Percentiles rank a stretch among this genome's conserved stretches.
phyloP scores from a whole-genome alignment of 2,797 vertebrate species.

The Anisognathus igniventris region DNA sequence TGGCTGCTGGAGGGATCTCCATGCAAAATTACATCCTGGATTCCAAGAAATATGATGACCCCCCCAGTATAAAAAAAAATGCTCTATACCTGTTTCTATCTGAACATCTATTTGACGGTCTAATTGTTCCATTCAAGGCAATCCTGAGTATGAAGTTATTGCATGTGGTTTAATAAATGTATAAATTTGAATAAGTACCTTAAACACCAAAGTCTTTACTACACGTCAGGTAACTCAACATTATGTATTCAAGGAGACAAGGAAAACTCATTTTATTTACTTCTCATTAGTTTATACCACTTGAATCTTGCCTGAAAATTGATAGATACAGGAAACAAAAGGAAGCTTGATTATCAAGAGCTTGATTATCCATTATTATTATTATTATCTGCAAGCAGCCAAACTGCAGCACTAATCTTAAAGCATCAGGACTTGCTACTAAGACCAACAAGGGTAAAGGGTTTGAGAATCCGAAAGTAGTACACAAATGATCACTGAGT shows the following conservation, averaged over 20 bases:
- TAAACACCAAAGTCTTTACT: neutral
- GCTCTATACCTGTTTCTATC: neutral
- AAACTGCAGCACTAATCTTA: neutral
- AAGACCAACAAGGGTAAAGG: neutral
- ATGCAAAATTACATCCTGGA: neutral
- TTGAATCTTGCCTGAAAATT: neutral
- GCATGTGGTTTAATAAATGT: neutral
- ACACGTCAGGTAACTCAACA: neutral
- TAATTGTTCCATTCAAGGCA: neutral
- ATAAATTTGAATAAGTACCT: neutral
- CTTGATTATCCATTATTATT: neutral
- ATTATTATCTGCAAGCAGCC: neutral
- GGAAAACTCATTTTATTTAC: neutral
- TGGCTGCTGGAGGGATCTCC: rapidly evolving
- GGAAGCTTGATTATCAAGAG: neutral
- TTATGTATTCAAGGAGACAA: neutral
- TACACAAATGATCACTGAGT: neutral
- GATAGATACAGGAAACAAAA: neutral
- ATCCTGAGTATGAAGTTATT: neutral
- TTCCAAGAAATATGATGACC: neutral
- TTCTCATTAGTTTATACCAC: neutral
- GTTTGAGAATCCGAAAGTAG: neutral
- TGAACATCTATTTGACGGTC: neutral
- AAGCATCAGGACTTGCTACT: neutral
- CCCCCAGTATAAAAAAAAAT: neutral